These are phyloP conservation scores for Eira barbara DNA, from an alignment of 2,113 vertebrate genomes.

Conservation along the genomic window DNA sequence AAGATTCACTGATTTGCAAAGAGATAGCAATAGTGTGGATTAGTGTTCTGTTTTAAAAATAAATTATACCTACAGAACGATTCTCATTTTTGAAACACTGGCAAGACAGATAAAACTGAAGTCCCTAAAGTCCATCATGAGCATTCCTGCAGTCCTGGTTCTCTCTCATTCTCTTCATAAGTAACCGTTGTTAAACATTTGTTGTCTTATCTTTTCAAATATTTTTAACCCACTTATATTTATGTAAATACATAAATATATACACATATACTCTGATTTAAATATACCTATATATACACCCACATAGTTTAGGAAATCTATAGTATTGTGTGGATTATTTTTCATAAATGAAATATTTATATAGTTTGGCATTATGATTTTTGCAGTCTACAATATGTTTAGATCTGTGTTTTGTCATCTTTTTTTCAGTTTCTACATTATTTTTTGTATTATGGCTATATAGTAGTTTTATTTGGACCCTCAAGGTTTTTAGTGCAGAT, in stretches of 20 bases:
- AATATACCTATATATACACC: background rate
- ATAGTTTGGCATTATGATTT: background rate
- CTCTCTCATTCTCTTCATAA: background rate
- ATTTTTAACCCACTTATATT: background rate
- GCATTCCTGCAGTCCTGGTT: background rate
- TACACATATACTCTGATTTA: background rate
- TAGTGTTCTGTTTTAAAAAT: background rate
- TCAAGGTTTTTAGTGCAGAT: background rate
- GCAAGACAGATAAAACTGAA: background rate
- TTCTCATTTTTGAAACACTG: background rate
- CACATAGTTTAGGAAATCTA: background rate
- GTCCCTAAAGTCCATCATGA: background rate
- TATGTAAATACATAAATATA: background rate
- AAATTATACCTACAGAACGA: background rate
- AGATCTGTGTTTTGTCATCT: background rate
- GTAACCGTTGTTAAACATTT: background rate
- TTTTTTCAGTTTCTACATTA: background rate
- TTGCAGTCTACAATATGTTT: background rate
- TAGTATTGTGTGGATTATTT: background rate
- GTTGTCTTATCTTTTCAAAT: background rate
- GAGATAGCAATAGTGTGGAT: background rate
- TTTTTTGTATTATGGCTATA: background rate
- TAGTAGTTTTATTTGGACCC: background rate
- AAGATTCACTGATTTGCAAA: background rate
- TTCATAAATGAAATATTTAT: background rate